phyloP scores from a whole-genome alignment of 1,140 invertebrate genomes.

The Acromyrmex heyeri region DNA sequence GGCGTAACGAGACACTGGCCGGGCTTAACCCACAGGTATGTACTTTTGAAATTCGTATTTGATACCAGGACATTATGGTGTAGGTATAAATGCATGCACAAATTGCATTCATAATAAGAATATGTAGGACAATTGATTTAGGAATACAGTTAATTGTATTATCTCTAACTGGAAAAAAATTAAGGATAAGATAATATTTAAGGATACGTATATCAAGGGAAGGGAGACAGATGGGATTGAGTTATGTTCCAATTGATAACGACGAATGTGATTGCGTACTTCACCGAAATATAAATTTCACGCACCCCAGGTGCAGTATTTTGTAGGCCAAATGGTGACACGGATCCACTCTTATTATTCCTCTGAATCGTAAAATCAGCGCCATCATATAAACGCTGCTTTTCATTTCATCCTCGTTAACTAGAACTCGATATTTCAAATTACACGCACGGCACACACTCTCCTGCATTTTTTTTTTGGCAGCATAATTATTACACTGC shows the following conservation, averaged over 20 bases:
- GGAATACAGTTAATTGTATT: slow-evolving; percentile 68
- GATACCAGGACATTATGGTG: slow-evolving; percentile 70
- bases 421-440: slow-evolving; percentile 66
- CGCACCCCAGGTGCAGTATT: slow-evolving; percentile 73
- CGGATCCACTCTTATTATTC: slow-evolving; percentile 73
- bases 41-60: slow-evolving; percentile 70
- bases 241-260: slow-evolving; percentile 70
- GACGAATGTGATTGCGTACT: slow-evolving; percentile 72
- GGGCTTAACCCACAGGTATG: slow-evolving; percentile 68
- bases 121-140: slow-evolving; percentile 60
- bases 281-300: slow-evolving; percentile 72
- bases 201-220: slow-evolving; percentile 59
- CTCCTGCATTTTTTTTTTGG: slow-evolving; percentile 44
- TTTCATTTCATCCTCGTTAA: slow-evolving; percentile 68
- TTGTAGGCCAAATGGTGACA: slow-evolving; percentile 71
- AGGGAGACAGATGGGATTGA: slow-evolving; percentile 54
- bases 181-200: slow-evolving; percentile 64
- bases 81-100: slow-evolving; percentile 75
- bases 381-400: slow-evolving; percentile 65
- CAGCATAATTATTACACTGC: slow-evolving; percentile 68
- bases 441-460: slow-evolving; percentile 73
- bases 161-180: slow-evolving; percentile 45
- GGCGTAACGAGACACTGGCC: slow-evolving; percentile 67
- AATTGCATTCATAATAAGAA: slow-evolving; percentile 68
- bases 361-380: slow-evolving; percentile 70